Evolutionary conservation across 2,888 invertebrate genomes (phyloP).

Genomic region (Lysandra bellargus): DNA sequence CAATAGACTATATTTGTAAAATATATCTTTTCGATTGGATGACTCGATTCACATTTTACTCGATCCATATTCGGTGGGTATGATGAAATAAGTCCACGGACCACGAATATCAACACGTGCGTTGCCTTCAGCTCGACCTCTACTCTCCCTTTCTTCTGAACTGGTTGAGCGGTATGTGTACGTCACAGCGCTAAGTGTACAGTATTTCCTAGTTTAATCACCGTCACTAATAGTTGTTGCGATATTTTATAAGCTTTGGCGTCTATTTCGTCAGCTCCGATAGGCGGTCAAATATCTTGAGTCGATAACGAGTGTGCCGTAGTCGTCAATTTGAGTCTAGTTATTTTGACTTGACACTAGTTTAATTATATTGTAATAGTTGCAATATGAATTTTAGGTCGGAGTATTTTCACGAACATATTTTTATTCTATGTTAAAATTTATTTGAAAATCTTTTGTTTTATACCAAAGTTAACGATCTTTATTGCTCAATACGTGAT

Average conservation of each 20-base stretch:
- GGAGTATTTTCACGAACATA: neutral
- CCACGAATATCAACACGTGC: slow-evolving; percentile 7
- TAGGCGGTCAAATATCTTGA: neutral
- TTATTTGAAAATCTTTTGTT: too few species aligned
- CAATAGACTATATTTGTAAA: too few species aligned
- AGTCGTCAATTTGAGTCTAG: too few species aligned
- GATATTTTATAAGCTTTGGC: slow-evolving; percentile 3
- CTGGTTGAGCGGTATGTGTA: slow-evolving; percentile 47
- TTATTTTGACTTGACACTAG: neutral
- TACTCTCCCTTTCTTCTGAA: slow-evolving; percentile 59
- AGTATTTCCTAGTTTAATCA: slow-evolving; percentile 16
- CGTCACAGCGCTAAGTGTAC: neutral
- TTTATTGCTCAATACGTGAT: neutral
- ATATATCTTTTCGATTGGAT: neutral
- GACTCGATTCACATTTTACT: neutral
- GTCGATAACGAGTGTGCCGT: neutral
- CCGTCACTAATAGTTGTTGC: neutral
- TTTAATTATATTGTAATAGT: neutral
- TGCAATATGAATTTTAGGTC: too few species aligned
- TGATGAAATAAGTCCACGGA: slow-evolving; percentile 6
- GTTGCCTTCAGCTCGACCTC: slow-evolving; percentile 70
- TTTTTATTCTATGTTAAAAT: neutral
- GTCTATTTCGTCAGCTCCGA: slow-evolving; percentile 12
- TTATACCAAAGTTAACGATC: too few species aligned
- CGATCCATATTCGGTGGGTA: neutral